A percentile compares a stretch with the other conserved stretches of the same genome.
Conservation (phyloP, 2,888 invertebrate genomes). For the Liodrosophila aerea region DNA sequence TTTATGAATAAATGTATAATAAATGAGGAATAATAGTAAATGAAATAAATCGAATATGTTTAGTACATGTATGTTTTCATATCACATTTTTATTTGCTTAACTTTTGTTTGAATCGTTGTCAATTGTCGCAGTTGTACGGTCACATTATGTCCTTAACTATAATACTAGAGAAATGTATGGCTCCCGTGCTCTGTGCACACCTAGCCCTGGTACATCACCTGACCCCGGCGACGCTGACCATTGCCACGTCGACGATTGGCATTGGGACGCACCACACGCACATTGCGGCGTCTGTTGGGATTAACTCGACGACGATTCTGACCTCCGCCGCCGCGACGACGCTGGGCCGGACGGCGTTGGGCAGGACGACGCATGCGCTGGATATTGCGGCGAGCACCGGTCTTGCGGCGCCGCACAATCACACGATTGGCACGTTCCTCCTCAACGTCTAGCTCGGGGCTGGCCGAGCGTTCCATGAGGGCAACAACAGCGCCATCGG, state of each 20-base stretch:
- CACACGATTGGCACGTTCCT: slow-evolving; percentile 76
- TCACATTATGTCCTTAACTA: slow-evolving; percentile 55
- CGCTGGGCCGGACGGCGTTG: slow-evolving; percentile 45
- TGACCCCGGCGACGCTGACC: slow-evolving; percentile 53
- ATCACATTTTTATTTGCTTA: slow-evolving; percentile 56
- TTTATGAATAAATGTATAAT: neutral
- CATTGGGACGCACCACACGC: slow-evolving; percentile 43
- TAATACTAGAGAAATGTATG: slow-evolving; percentile 63
- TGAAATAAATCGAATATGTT: neutral
- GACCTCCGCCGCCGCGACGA: slow-evolving; percentile 22
- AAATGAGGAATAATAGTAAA: neutral
- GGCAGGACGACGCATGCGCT: slow-evolving; percentile 42
- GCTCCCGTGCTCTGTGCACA: neutral
- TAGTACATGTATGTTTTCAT: slow-evolving; percentile 39
- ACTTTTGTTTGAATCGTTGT: slow-evolving; percentile 41
- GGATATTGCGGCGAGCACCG: slow-evolving; percentile 58
- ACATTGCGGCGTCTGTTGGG: slow-evolving; percentile 57
- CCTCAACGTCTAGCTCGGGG: slow-evolving; percentile 39
- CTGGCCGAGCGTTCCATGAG: slow-evolving; percentile 66
- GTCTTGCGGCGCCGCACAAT: slow-evolving; percentile 71
- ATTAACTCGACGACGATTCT: slow-evolving; percentile 29
- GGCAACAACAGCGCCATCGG: slow-evolving; percentile 78
- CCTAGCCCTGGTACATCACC: slow-evolving; percentile 50
- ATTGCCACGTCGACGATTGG: slow-evolving; percentile 53
- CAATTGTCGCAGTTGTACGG: slow-evolving; percentile 33